Evolutionary conservation across 2,888 invertebrate genomes (phyloP).

Genomic region (Lissonota sp.): DNA sequence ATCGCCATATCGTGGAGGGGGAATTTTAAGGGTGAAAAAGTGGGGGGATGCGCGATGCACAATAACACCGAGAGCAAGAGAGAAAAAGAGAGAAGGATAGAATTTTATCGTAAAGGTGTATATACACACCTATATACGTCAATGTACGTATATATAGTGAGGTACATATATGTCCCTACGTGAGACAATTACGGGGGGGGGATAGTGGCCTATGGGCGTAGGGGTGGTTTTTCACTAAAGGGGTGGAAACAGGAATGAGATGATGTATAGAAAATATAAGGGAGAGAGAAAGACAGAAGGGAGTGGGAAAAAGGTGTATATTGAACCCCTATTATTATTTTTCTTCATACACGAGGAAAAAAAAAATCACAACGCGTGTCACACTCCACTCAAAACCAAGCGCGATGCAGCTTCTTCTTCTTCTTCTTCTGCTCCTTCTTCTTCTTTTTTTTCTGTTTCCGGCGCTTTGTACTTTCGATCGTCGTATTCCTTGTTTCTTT

Average conservation of each 20-base stretch:
- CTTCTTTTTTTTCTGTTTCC: too few relatives aligned
- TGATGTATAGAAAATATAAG: slow-evolving; percentile 7
- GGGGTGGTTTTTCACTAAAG: slow-evolving; percentile 58
- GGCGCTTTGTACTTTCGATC: neutral
- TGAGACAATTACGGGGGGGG: slow-evolving; percentile 22
- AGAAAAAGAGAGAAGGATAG: slow-evolving; percentile 47
- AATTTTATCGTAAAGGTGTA: slow-evolving; percentile 36
- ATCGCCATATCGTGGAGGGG: slow-evolving; percentile 58
- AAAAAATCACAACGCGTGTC: slow-evolving; percentile 16
- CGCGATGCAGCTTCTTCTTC: neutral
- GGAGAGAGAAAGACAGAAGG: slow-evolving; percentile 34
- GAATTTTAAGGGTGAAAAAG: neutral
- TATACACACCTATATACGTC: neutral
- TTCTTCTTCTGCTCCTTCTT: neutral
- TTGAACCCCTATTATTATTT: slow-evolving; percentile 6
- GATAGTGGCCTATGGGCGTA: slow-evolving; percentile 62
- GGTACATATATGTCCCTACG: slow-evolving; percentile 35
- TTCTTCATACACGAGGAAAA: neutral
- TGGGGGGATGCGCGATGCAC: slow-evolving; percentile 64
- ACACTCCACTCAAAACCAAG: slow-evolving; percentile 8
- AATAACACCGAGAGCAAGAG: slow-evolving; percentile 62
- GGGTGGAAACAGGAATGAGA: slow-evolving; percentile 34
- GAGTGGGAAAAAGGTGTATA: neutral
- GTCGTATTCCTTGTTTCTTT: neutral
- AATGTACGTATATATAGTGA: slow-evolving; percentile 6